Evolutionary conservation across 2,113 vertebrate genomes (phyloP).

Genomic region (Carollia perspicillata): DNA sequence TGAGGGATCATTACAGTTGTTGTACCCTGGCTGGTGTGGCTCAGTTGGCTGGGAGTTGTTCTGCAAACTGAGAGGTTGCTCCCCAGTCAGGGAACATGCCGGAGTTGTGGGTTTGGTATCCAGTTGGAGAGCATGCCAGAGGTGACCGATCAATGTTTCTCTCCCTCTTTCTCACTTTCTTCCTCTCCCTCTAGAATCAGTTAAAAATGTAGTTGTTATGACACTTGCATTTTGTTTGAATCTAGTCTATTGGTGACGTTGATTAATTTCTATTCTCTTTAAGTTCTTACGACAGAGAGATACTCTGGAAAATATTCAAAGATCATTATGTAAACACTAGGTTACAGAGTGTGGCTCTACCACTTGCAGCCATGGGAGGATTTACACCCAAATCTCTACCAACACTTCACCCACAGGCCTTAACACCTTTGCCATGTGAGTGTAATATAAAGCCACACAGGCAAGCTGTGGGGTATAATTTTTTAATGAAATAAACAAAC

Average conservation of each 20-base stretch:
- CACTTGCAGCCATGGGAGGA: background rate
- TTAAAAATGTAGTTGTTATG: background rate
- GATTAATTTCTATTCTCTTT: constrained; percentile 1
- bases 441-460: background rate
- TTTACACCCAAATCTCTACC: background rate
- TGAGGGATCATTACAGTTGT: background rate
- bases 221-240: constrained; percentile 45
- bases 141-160: too few species aligned
- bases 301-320: constrained; percentile 20
- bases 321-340: background rate
- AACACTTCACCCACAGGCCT: background rate
- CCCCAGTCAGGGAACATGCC: too few species aligned
- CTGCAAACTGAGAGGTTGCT: too few species aligned
- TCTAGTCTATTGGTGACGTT: background rate
- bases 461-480: background rate
- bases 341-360: background rate
- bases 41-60: too few species aligned
- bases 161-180: too few species aligned
- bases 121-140: too few species aligned
- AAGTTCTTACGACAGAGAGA: background rate
- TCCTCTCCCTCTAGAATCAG: too few species aligned
- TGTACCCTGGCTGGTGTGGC: background rate
- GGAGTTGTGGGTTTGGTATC: too few species aligned
- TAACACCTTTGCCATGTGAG: background rate
- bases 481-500: constrained; percentile 20